Conservation (phyloP, 2,888 invertebrate species). For the Lepidochitona cinerea region DNA sequence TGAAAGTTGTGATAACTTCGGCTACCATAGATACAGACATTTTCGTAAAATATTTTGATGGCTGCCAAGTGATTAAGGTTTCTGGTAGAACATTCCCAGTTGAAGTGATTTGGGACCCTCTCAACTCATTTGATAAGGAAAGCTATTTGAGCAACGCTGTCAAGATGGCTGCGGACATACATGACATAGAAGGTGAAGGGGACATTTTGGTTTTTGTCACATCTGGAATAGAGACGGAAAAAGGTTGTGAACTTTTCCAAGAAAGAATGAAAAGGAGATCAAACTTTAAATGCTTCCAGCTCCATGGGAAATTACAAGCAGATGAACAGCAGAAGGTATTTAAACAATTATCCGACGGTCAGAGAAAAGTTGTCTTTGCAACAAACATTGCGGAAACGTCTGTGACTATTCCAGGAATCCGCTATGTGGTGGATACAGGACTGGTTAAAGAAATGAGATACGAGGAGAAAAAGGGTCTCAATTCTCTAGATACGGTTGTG, state of each 20-base stretch:
- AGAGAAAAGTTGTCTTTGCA: constrained; percentile 69
- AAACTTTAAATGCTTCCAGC: constrained; percentile 39
- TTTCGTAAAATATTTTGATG: constrained; percentile 63
- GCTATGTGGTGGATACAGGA: constrained; percentile 70
- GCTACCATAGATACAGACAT: constrained; percentile 68
- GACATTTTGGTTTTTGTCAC: constrained; percentile 71
- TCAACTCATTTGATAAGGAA: constrained; percentile 31
- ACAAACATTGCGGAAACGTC: constrained; percentile 72
- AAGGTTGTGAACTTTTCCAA: constrained; percentile 44
- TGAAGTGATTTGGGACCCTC: constrained; percentile 52
- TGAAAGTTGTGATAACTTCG: constrained; percentile 67
- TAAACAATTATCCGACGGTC: constrained; percentile 35
- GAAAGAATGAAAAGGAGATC: constrained; percentile 14
- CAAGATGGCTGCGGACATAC: constrained; percentile 43
- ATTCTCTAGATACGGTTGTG: constrained; percentile 47
- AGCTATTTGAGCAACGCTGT: constrained; percentile 25
- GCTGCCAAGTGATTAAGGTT: constrained; percentile 57
- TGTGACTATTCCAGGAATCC: constrained; percentile 69
- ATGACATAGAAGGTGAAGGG: constrained; percentile 49
- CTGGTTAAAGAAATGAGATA: constrained; percentile 66
- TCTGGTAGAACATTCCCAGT: constrained; percentile 68
- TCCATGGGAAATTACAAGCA: constrained; percentile 53
- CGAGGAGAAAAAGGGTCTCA: constrained; percentile 61
- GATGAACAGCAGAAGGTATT: constrained; percentile 66
- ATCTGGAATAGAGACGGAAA: constrained; percentile 62